These are phyloP conservation scores for Forficula auricularia DNA, from an alignment of 1,140 invertebrate species.

Conservation along the genomic window DNA sequence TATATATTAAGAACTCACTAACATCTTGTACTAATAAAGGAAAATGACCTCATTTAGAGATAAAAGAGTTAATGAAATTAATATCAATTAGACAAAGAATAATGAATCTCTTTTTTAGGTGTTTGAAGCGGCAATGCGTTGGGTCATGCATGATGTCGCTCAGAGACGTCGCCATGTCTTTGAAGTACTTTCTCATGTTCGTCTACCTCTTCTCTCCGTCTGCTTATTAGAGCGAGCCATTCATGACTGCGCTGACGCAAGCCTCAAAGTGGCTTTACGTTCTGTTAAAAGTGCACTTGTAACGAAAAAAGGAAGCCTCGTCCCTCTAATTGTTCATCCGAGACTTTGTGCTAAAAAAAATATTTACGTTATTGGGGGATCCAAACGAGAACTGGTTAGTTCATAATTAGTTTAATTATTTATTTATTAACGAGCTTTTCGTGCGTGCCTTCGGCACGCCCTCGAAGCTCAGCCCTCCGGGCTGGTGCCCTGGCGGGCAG, in stretches of 20 bases:
- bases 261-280: slow-evolving; percentile 58
- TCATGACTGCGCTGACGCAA: slow-evolving; percentile 61
- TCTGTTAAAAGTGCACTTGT: slow-evolving; percentile 68
- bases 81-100: no score
- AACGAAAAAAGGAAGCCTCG: slow-evolving; percentile 55
- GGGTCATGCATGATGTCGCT: slow-evolving; percentile 71
- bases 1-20: no score
- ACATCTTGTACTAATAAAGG: no score
- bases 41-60: no score
- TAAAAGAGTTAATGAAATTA: no score
- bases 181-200: slow-evolving; percentile 66
- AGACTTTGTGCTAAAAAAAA: slow-evolving; percentile 68
- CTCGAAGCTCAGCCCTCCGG: no score
- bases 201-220: slow-evolving; percentile 68
- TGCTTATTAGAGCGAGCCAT: slow-evolving; percentile 64
- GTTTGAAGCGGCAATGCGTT: slow-evolving; percentile 74
- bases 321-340: slow-evolving; percentile 55
- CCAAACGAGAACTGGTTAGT: slow-evolving; percentile 55
- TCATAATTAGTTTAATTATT: slow-evolving; percentile 22
- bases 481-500: no score
- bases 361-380: slow-evolving; percentile 81
- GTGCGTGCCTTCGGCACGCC: no score
- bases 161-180: slow-evolving; percentile 68
- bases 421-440: no score
- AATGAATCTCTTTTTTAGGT: no score